Conservation (phyloP, 2,888 invertebrate species). For the Erynnis tages region DNA sequence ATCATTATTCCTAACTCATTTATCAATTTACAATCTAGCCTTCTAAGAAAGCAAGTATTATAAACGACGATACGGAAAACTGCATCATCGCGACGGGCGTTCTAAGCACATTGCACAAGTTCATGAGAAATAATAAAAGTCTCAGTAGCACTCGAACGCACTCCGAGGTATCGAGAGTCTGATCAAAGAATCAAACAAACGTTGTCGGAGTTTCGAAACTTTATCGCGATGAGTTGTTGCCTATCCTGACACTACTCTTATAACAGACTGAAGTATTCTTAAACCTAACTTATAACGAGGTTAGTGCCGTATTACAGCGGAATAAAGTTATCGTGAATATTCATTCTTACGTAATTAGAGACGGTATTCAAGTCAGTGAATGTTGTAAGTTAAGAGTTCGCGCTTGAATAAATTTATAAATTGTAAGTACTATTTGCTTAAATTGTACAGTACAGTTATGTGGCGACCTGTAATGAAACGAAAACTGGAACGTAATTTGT, state of each 20-base stretch:
- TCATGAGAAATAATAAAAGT: constrained; percentile 68
- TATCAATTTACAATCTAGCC: too few species aligned
- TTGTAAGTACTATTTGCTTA: too few species aligned
- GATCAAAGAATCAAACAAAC: constrained; percentile 68
- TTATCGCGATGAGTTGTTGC: constrained; percentile 41
- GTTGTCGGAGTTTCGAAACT: constrained; percentile 59
- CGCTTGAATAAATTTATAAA: too few species aligned
- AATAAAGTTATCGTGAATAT: background rate
- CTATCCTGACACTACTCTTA: constrained; percentile 59
- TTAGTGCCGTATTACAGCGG: constrained; percentile 49
- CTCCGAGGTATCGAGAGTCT: constrained; percentile 48
- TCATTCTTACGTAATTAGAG: too few species aligned
- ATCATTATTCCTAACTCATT: too few species aligned
- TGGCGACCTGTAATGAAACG: too few species aligned
- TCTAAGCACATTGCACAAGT: constrained; percentile 49
- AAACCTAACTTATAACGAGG: constrained; percentile 56
- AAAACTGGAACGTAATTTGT: too few species aligned
- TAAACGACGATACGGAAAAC: too few species aligned
- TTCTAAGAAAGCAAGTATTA: too few species aligned
- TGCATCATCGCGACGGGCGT: background rate
- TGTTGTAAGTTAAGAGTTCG: too few species aligned
- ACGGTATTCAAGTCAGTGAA: too few species aligned
- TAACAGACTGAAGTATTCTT: constrained; percentile 56
- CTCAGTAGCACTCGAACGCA: constrained; percentile 54
- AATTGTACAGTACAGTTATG: too few species aligned